Base-by-base conservation (phyloP, 2,888 invertebrate genomes). In the Rhaphigaster nebulosa region DNA sequence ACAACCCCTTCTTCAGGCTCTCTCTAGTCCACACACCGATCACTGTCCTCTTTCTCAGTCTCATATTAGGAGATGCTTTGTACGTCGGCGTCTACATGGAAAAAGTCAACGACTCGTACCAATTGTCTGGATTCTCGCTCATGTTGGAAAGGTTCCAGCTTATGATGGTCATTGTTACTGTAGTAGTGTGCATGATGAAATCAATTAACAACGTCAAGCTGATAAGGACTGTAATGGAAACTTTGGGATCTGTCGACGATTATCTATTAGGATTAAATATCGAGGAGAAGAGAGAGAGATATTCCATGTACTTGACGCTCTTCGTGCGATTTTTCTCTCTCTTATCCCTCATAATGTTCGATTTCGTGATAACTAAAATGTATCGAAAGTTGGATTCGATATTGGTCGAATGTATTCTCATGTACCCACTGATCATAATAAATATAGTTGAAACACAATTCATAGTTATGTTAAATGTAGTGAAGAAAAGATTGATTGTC, bases 61-160 rank as follows among this genome's bases (percentile, higher is more conserved):
- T 91, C 8, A 54, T 60, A 8, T 41, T 76, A 60, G 84, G 76
- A n/a, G 70, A 90, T 20, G 80, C 87, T 12, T 34, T 87, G 12
- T 91, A 91, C 52, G 52, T 92, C 2, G 70, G 56, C 34, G 60
- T 92, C 26, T 60, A 50, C 60, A 92, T 92, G 92, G 90, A 92
- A 76, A 89, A 90, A 60, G 70, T 91, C 50, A 92, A 92, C 70
- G 84, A 52, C 45, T 88, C 91, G 10, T 92, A 90, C 26, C 45
- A 88, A 70, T 76, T 92, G 50, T 92, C 92, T 3, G 60, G 65
- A 4, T 92, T 91, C 56, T 92, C 92, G 18, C 80, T 92, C 23
- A 87, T 91, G 5, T 84, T 92, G 70, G 92, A 92, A 70, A 65
- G 92, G 56, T 70, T 84, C 45, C 91, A 92, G 76, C 87, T 91